phyloP scores from a whole-genome alignment of 2,888 invertebrate species.

The Tubiluchus corallicola region DNA sequence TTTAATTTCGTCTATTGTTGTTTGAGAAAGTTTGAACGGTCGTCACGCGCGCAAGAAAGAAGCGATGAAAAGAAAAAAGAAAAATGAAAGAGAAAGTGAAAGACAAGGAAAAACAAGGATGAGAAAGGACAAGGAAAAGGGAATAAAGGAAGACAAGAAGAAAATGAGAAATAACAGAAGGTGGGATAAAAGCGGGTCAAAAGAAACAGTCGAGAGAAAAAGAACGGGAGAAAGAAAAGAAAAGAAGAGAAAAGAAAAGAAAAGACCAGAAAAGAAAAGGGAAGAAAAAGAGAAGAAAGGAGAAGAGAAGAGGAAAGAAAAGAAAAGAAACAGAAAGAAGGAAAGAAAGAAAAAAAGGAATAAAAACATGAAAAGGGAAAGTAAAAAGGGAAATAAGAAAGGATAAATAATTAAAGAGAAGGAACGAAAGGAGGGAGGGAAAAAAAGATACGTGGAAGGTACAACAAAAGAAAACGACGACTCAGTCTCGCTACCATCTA shows the following conservation, averaged over 20 bases:
- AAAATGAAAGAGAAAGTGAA: background rate
- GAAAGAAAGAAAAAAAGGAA: background rate
- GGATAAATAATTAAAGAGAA: background rate
- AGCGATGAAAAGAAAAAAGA: constrained; percentile 1
- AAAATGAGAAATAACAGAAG: background rate
- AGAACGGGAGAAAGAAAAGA: constrained; percentile 1
- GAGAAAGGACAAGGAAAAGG: too few species aligned
- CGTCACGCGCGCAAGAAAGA: too few species aligned
- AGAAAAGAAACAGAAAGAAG: background rate
- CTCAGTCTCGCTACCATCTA: too few species aligned
- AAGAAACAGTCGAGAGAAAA: background rate
- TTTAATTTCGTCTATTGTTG: too few species aligned
- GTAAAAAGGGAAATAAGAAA: background rate
- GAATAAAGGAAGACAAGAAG: background rate
- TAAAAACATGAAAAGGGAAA: background rate
- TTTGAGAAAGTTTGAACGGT: too few species aligned
- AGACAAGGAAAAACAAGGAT: background rate
- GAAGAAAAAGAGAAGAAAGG: background rate
- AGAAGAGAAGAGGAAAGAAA: background rate
- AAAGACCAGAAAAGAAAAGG: background rate
- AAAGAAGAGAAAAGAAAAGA: constrained; percentile 3
- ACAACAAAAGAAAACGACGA: too few species aligned
- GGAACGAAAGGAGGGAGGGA: background rate
- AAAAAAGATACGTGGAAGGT: background rate
- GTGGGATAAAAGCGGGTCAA: background rate